A percentile compares a stretch with the other conserved stretches of the same genome.
Conservation (phyloP, 2,888 invertebrate genomes). For the Chymomyza amoena region DNA sequence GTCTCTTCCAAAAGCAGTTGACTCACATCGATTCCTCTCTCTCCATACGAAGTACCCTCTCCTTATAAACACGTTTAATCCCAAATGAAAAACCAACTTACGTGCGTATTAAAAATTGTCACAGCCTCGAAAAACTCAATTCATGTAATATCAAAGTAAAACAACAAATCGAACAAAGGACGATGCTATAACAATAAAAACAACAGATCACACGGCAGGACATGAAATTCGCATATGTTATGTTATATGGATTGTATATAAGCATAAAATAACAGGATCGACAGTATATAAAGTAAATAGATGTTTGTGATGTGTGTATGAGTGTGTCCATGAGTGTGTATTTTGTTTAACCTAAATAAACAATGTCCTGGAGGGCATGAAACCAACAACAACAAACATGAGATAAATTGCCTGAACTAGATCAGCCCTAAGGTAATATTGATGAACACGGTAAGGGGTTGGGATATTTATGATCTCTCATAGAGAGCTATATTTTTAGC, state of each 20-base stretch:
- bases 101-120: not conserved
- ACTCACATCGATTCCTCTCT: not conserved
- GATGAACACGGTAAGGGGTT: too few relatives aligned
- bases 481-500: too few relatives aligned
- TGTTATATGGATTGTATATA: too few relatives aligned
- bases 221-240: slow-evolving; percentile 51
- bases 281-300: slow-evolving; percentile 4
- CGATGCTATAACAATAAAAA: not conserved
- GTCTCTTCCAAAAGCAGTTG: too few relatives aligned
- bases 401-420: not conserved
- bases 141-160: not conserved
- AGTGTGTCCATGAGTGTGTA: slow-evolving; percentile 9
- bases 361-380: slow-evolving; percentile 28
- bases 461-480: too few relatives aligned
- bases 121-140: not conserved
- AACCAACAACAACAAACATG: not conserved
- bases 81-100: not conserved
- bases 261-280: slow-evolving; percentile 58
- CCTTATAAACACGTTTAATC: not conserved
- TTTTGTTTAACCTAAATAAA: slow-evolving; percentile 58
- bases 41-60: not conserved
- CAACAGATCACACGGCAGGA: slow-evolving; percentile 42
- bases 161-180: not conserved
- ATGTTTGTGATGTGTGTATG: slow-evolving; percentile 17
- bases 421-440: not conserved